A percentile compares a stretch with the other conserved stretches of the same genome.
Conservation (phyloP, 2,797 vertebrate genomes). For the Oryzias sinensis region DNA sequence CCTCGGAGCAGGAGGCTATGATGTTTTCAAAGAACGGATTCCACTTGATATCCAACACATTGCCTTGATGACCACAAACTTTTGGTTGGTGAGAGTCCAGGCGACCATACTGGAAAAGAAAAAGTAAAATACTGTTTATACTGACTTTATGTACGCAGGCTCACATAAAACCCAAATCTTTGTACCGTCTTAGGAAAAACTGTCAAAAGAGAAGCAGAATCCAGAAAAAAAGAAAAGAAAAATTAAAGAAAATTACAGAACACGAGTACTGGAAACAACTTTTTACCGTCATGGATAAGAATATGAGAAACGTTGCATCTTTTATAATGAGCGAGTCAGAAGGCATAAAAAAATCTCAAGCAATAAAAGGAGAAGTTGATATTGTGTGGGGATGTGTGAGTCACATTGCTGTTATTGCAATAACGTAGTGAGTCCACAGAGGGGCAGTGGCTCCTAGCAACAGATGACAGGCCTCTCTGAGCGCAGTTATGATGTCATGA, state of each 20-base stretch:
- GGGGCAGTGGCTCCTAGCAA: slow-evolving; percentile 61
- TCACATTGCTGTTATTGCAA: slow-evolving; percentile 50
- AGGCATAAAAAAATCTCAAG: too few species aligned
- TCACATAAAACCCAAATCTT: too few species aligned
- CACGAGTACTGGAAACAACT: not conserved
- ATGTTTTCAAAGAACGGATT: slow-evolving; percentile 98
- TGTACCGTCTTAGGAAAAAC: not conserved
- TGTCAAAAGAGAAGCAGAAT: not conserved
- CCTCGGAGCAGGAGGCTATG: slow-evolving; percentile 96
- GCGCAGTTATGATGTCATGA: slow-evolving; percentile 61
- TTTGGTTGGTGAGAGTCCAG: slow-evolving; percentile 93
- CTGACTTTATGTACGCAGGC: not conserved
- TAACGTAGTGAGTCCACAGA: slow-evolving; percentile 63
- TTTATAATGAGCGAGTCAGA: too few species aligned
- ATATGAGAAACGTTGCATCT: not conserved
- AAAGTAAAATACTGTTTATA: not conserved
- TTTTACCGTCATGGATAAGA: slow-evolving; percentile 3
- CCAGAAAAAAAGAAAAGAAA: not conserved
- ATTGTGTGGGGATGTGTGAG: slow-evolving; percentile 28
- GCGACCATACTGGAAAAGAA: slow-evolving; percentile 82
- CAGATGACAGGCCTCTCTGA: slow-evolving; percentile 14
- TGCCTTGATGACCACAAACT: slow-evolving; percentile 96
- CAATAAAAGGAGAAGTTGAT: slow-evolving; percentile 12
- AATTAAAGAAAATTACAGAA: not conserved
- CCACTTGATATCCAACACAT: slow-evolving; percentile 98